These are phyloP conservation scores for Hystrix cristata DNA, from an alignment of 2,113 vertebrate genomes.

Conservation along the genomic window DNA sequence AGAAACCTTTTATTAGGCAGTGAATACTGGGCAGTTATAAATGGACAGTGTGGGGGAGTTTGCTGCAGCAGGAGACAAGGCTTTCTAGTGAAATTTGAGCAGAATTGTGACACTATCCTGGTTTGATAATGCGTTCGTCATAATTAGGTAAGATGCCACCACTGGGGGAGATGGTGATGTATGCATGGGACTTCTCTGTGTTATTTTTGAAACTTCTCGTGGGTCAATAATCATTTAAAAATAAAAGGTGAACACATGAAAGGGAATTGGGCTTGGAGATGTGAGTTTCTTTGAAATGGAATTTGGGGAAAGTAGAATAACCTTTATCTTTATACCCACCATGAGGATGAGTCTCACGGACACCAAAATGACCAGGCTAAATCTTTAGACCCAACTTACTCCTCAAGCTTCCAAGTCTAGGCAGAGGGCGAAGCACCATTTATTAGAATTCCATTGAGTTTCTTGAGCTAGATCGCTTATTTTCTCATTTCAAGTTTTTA, in stretches of 20 bases:
- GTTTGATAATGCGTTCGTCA: background rate
- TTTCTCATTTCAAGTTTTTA: background rate
- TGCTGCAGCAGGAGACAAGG: background rate
- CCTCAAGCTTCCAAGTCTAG: background rate
- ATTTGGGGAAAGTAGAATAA: slow-evolving; percentile 2
- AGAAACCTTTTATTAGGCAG: background rate
- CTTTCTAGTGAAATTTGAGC: background rate
- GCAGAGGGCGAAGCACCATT: background rate
- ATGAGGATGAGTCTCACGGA: background rate
- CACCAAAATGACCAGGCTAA: background rate
- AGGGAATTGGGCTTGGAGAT: background rate
- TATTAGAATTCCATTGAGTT: background rate
- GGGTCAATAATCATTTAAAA: background rate
- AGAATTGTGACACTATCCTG: background rate
- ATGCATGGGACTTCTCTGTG: background rate
- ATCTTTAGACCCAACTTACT: background rate
- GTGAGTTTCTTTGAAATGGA: background rate
- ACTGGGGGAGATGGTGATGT: background rate
- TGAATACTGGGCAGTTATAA: background rate
- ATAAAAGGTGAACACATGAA: background rate
- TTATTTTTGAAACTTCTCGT: slow-evolving; percentile 38
- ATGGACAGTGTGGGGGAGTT: background rate
- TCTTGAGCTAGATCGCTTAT: background rate
- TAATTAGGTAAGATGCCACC: background rate
- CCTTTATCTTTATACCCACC: background rate